Evolutionary conservation across 1,140 invertebrate species (phyloP), one percentile per base, ranked within the genome.

Genomic region (Drosophila repleta): DNA sequence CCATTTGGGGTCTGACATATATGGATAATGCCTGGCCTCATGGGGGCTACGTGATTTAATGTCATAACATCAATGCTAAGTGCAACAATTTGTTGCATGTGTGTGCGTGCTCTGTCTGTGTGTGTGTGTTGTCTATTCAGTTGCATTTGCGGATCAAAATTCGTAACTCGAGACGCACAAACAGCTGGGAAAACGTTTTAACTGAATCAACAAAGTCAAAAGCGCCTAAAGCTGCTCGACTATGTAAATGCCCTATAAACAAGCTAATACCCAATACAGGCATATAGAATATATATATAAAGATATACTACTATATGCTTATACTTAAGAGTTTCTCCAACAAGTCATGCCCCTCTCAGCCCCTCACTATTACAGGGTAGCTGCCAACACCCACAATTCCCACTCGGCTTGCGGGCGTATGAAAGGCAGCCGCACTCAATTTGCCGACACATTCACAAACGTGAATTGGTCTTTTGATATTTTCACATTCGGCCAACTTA

Each of bases 21-120:
- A 70, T 43, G 52, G 66, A 62, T 53, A 69, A 55, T 63, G 26
- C 51, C 51, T 55, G 29, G 32, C 35, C 65, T 60, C 53, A 45
- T 32, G 67, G 67, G 46, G 68, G 55, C 53, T 65, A 67, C 63
- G 69, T 72, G 69, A 72, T 72, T 72, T 72, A 72, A 72, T 72
- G 55, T 39, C 69, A 72, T 67, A 67, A 60, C 63, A 72, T 60
- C 69, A 72, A 72, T 72, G 69, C 69, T 72, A 72, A 72, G 69
- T 72, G 69, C 69, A 72, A 66, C 63, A 66, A 65, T 71, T 32
- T 65, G 35, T 68, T 43, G 21, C 43, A 26, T 18, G 6, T 20
- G 11, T 39, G 43, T 45, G 43, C 4, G 18, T 43, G 18, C 24
- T 35, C 10, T 37, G 20, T 29, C 48, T 29, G 48, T 48, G 17